Percentiles rank a stretch among this genome's conserved stretches.
phyloP scores from a whole-genome alignment of 2,113 vertebrate species.

The Egretta garzetta region DNA sequence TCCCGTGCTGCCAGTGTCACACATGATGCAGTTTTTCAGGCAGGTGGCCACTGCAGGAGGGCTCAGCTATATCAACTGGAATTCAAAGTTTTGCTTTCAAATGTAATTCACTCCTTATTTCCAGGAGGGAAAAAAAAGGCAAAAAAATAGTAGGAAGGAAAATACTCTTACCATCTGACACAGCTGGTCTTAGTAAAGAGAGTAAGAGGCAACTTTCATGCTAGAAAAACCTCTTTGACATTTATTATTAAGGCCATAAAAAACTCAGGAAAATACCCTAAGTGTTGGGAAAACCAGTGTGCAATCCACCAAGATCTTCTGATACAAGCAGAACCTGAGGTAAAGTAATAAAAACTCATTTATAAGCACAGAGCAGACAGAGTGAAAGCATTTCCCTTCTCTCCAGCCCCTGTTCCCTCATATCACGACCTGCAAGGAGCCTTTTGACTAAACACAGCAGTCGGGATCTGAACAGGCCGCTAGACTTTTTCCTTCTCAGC shows the following conservation, averaged over 20 bases:
- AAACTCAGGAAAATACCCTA: not conserved
- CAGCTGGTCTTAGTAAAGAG: slow-evolving; percentile 35
- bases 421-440: not conserved
- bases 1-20: not conserved
- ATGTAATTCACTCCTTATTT: slow-evolving; percentile 50
- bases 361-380: not conserved
- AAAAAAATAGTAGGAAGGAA: slow-evolving; percentile 3
- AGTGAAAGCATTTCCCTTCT: not conserved
- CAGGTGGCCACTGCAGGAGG: slow-evolving; percentile 51
- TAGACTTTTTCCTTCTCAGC: not conserved
- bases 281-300: not conserved
- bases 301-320: not conserved
- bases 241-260: not conserved
- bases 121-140: not conserved
- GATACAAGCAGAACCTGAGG: not conserved
- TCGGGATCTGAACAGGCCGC: not conserved
- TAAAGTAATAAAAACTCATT: not conserved
- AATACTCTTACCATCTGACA: slow-evolving; percentile 26
- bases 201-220: not conserved
- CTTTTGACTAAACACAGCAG: not conserved
- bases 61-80: slow-evolving; percentile 10
- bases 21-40: slow-evolving; percentile 6
- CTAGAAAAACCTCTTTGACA: not conserved
- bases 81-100: slow-evolving; percentile 57
- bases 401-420: not conserved